phyloP scores from a whole-genome alignment of 2,888 invertebrate species.

The Carabus problematicus region DNA sequence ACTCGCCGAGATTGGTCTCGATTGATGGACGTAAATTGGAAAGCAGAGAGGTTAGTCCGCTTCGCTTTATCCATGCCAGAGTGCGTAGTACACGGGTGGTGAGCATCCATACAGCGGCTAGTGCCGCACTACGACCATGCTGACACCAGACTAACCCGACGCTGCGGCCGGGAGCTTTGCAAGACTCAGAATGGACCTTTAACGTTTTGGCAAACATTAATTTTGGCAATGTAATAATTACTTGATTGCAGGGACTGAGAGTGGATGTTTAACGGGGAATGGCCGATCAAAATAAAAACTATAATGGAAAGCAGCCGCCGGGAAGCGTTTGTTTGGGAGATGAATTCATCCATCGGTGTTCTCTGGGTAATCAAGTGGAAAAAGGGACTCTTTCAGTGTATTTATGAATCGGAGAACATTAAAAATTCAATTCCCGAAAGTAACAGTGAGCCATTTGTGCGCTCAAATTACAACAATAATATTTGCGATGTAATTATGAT shows the following conservation, averaged over 20 bases:
- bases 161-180: background rate
- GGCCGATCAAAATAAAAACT: no score
- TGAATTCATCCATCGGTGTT: background rate
- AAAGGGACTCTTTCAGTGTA: background rate
- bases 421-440: no score
- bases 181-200: conserved; percentile 25
- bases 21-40: conserved; percentile 77
- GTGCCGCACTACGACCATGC: conserved; percentile 8
- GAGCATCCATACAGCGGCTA: background rate
- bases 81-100: background rate
- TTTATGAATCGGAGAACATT: no score
- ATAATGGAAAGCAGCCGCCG: background rate
- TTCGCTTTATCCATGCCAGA: conserved; percentile 20
- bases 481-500: no score
- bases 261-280: background rate
- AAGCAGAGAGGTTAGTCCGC: conserved; percentile 58
- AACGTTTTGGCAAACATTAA: conserved; percentile 36
- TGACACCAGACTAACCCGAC: conserved; percentile 8
- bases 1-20: conserved; percentile 74
- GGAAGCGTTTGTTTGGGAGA: background rate
- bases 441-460: no score
- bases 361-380: background rate
- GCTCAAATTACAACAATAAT: no score
- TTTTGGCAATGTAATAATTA: conserved; percentile 41
- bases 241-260: conserved; percentile 30